Evolutionary conservation across 2,888 invertebrate species (phyloP).

Genomic region (Hypercompe scribonia): DNA sequence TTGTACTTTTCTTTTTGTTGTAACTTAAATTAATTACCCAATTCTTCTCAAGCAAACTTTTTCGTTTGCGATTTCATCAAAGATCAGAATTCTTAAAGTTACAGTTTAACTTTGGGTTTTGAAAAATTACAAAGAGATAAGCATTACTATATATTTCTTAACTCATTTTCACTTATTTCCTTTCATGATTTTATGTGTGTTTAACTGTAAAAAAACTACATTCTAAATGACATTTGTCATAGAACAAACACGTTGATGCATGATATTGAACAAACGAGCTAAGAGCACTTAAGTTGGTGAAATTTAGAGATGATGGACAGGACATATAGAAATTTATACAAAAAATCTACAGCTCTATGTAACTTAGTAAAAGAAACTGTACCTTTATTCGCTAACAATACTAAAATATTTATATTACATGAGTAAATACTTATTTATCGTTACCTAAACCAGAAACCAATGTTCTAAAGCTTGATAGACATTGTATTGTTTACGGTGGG

Average conservation of each 20-base stretch:
- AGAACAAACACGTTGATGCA: neutral
- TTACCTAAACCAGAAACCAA: constrained; percentile 14
- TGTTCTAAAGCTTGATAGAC: constrained; percentile 69
- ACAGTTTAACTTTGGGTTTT: constrained; percentile 48
- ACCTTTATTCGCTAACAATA: neutral
- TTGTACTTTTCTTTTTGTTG: constrained; percentile 40
- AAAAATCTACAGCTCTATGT: too few species aligned
- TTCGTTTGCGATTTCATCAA: constrained; percentile 53
- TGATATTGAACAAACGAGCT: too few species aligned
- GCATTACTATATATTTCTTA: neutral
- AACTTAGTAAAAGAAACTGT: too few species aligned
- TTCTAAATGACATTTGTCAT: too few species aligned
- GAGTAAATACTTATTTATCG: neutral
- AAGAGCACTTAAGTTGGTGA: too few species aligned
- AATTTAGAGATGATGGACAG: neutral
- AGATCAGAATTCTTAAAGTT: constrained; percentile 55
- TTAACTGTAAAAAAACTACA: neutral
- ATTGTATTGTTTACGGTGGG: constrained; percentile 59
- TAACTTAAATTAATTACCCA: constrained; percentile 47
- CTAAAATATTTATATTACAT: neutral
- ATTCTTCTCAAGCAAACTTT: constrained; percentile 45
- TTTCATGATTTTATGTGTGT: neutral
- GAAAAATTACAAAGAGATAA: constrained; percentile 37
- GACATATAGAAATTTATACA: neutral
- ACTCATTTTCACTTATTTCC: neutral